A percentile compares a stretch with the other conserved stretches of the same genome.
Evolutionary conservation across 1,140 invertebrate species (phyloP).

Genomic region (Drosophila persimilis): DNA sequence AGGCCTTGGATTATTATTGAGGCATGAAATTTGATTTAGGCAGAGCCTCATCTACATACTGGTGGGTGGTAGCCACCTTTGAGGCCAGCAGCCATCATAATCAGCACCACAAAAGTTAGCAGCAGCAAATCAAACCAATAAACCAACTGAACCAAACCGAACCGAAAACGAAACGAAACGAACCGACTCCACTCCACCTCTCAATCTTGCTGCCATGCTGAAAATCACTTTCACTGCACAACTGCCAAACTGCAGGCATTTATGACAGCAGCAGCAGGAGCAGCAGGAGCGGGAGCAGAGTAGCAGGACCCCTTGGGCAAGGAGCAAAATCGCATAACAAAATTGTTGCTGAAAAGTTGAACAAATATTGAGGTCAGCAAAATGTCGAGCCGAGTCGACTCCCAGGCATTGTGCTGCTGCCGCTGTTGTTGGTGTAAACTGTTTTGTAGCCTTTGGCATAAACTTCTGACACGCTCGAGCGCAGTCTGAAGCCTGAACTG

Average conservation of each 20-base stretch:
- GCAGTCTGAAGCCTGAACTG: constrained; percentile 17
- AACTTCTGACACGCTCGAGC: constrained; percentile 64
- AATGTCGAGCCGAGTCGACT: constrained; percentile 46
- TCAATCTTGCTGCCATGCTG: neutral
- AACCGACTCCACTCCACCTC: constrained; percentile 27
- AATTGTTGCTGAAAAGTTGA: constrained; percentile 79
- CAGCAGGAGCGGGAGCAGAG: neutral
- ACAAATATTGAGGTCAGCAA: constrained; percentile 77
- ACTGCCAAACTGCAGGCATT: constrained; percentile 77
- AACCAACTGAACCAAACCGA: constrained; percentile 52
- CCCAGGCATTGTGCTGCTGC: constrained; percentile 26
- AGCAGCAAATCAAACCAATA: constrained; percentile 71
- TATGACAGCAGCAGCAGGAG: constrained; percentile 52
- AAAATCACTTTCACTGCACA: constrained; percentile 74
- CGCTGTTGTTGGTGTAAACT: constrained; percentile 57
- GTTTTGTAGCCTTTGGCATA: constrained; percentile 71
- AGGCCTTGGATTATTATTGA: constrained; percentile 48
- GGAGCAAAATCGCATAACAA: constrained; percentile 65
- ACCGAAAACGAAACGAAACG: constrained; percentile 5
- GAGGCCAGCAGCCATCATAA: constrained; percentile 2
- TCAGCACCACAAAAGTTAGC: constrained; percentile 34
- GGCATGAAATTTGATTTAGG: constrained; percentile 35
- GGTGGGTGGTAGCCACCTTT: neutral
- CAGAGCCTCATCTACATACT: constrained; percentile 12
- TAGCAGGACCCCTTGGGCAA: neutral